phyloP scores from a whole-genome alignment of 2,888 invertebrate species.

The Prosapia bicincta region DNA sequence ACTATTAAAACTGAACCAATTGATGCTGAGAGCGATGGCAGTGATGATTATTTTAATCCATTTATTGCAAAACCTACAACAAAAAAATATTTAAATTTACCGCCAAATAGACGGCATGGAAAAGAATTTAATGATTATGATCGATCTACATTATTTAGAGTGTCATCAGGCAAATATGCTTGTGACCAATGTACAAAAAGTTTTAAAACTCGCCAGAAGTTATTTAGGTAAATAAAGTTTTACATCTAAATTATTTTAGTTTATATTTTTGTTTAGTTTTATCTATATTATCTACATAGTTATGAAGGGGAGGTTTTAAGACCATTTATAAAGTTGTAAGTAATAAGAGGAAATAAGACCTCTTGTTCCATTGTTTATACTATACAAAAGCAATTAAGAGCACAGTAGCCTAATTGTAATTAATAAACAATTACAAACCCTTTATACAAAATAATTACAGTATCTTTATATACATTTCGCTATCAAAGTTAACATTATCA shows the following conservation, averaged over 20 bases:
- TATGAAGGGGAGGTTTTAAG: no score
- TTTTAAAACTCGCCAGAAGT: constrained; percentile 14
- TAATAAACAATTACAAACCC: no score
- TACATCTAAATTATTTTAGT: background rate
- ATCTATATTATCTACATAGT: no score
- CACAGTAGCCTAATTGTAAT: no score
- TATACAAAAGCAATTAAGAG: no score
- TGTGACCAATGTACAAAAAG: constrained; percentile 6
- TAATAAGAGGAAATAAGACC: no score
- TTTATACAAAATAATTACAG: no score
- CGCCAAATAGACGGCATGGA: background rate
- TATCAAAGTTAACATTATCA: no score
- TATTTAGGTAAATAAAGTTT: constrained; percentile 4
- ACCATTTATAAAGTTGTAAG: no score
- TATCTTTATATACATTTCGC: no score
- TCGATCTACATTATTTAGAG: background rate
- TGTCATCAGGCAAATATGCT: constrained; percentile 2
- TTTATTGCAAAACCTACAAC: background rate
- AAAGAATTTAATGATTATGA: background rate
- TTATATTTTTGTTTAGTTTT: no score
- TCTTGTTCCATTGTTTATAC: no score
- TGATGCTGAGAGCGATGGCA: background rate
- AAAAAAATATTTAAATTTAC: background rate
- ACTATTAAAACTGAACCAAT: background rate
- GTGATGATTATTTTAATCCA: background rate